Evolutionary conservation across 1,140 invertebrate genomes (phyloP).

Genomic region (Eumeta japonica): DNA sequence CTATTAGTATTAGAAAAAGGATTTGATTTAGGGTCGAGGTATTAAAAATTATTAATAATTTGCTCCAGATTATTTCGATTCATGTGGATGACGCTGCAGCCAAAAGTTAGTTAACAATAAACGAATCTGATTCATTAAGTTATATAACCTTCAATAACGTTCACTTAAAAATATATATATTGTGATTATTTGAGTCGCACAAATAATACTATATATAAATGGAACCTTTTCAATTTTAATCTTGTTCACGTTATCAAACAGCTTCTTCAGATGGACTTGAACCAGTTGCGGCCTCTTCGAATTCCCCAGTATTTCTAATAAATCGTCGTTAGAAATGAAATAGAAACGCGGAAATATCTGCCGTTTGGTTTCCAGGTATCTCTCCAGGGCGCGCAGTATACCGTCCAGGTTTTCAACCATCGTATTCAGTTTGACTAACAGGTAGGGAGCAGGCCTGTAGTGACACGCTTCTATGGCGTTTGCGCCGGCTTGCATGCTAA

Average conservation of each 20-base stretch:
- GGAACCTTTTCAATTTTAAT: slow-evolving; percentile 72
- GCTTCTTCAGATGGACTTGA: slow-evolving; percentile 80
- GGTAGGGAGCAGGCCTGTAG: slow-evolving; percentile 56
- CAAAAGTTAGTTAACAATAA: too few species aligned
- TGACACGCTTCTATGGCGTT: slow-evolving; percentile 61
- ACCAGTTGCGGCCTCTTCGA: slow-evolving; percentile 78
- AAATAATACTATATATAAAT: too few species aligned
- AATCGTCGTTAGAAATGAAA: slow-evolving; percentile 87
- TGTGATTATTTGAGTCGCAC: too few species aligned
- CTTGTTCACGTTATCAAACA: slow-evolving; percentile 81
- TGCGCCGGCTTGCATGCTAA: slow-evolving; percentile 53
- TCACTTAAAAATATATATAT: too few species aligned
- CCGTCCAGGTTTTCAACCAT: slow-evolving; percentile 67
- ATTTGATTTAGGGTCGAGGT: too few species aligned
- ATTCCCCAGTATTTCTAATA: slow-evolving; percentile 81
- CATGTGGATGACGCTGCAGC: too few species aligned
- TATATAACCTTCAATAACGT: too few species aligned
- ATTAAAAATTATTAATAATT: too few species aligned
- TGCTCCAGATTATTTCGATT: too few species aligned
- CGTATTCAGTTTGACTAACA: slow-evolving; percentile 63
- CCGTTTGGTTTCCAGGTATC: slow-evolving; percentile 82
- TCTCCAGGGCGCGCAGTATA: slow-evolving; percentile 73
- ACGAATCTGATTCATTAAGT: too few species aligned
- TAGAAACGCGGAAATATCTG: slow-evolving; percentile 78
- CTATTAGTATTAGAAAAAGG: too few species aligned